phyloP scores from a whole-genome alignment of 2,113 vertebrate species.

The Machaerirhynchus nigripectus region DNA sequence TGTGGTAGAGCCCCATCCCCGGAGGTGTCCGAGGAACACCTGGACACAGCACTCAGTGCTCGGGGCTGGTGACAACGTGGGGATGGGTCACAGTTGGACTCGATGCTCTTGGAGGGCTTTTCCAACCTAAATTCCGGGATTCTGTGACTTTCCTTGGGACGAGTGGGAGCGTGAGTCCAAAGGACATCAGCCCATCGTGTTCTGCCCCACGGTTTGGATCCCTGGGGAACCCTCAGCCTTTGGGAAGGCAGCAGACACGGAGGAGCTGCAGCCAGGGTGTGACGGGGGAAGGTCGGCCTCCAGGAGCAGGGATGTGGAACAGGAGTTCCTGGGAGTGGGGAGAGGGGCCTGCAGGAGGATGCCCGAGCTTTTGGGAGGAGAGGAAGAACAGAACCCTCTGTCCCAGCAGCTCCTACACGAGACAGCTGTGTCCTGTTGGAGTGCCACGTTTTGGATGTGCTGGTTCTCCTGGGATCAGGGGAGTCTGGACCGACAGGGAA shows the following conservation, averaged over 20 bases:
- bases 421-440: background rate
- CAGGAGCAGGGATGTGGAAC: slow-evolving; percentile 16
- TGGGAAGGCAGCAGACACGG: background rate
- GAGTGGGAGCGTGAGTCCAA: no score
- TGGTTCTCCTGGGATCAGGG: slow-evolving; percentile 31
- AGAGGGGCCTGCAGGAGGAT: slow-evolving; percentile 42
- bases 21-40: background rate
- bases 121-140: background rate
- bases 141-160: background rate
- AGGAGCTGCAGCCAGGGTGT: background rate
- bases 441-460: background rate
- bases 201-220: rapidly evolving
- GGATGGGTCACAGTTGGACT: background rate
- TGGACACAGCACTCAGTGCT: background rate
- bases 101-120: background rate
- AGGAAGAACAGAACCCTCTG: background rate
- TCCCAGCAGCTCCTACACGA: slow-evolving; percentile 1
- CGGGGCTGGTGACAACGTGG: background rate
- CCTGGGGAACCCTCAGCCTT: background rate
- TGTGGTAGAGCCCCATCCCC: background rate
- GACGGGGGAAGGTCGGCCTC: background rate
- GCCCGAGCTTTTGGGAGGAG: slow-evolving; percentile 30
- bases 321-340: slow-evolving; percentile 10
- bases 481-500: background rate
- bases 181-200: background rate